phyloP scores from a whole-genome alignment of 2,797 vertebrate genomes.

The Brachymystax lenok region DNA sequence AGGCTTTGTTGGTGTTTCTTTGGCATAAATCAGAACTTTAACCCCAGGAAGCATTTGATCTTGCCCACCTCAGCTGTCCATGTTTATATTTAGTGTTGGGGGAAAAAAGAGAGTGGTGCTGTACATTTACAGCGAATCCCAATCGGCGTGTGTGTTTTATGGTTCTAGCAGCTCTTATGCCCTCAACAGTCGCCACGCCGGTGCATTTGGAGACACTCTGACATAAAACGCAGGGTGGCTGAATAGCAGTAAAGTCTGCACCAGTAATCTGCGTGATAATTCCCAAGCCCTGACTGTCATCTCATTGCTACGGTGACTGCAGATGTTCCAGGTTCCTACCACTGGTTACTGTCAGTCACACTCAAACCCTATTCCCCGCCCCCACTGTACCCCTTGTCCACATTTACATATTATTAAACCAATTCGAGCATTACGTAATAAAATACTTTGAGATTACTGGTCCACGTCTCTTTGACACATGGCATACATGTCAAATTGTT shows the following conservation, averaged over 20 bases:
- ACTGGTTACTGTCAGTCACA: neutral
- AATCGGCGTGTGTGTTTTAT: constrained; percentile 48
- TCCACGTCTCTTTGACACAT: neutral
- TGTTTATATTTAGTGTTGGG: constrained; percentile 73
- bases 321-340: constrained; percentile 9
- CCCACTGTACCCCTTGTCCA: neutral
- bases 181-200: neutral
- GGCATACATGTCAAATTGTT: constrained; percentile 8
- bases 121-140: constrained; percentile 31
- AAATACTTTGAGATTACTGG: neutral
- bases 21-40: constrained; percentile 64
- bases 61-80: constrained; percentile 68
- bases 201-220: too few species aligned
- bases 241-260: constrained; percentile 38
- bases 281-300: constrained; percentile 41
- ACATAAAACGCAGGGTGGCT: too few species aligned
- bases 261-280: constrained; percentile 23
- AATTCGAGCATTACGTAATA: neutral
- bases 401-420: neutral
- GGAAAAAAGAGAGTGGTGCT: constrained; percentile 7
- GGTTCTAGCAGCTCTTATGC: constrained; percentile 13
- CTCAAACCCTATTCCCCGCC: neutral
- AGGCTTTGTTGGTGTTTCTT: constrained; percentile 54
- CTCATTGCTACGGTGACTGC: constrained; percentile 10
- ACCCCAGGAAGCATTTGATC: constrained; percentile 53